These are phyloP conservation scores for Nicator chloris DNA, from an alignment of 2,113 vertebrate genomes.

Conservation along the genomic window DNA sequence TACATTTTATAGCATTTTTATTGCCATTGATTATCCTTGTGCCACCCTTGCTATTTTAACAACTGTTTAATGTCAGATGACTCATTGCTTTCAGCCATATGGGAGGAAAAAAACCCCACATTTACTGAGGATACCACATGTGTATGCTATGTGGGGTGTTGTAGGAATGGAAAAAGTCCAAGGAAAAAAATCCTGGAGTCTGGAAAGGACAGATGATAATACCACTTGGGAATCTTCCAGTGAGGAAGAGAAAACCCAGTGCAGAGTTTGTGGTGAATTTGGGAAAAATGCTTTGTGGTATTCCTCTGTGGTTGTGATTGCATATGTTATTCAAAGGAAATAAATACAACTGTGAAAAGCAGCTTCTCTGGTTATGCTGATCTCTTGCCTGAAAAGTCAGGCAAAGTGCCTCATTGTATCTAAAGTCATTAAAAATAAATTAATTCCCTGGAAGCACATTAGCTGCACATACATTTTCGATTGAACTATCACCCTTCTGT, in stretches of 20 bases:
- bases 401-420: not conserved
- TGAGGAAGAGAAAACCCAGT: not conserved
- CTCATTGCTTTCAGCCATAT: not conserved
- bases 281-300: not conserved
- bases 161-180: not conserved
- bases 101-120: not conserved
- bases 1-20: not conserved
- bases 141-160: not conserved
- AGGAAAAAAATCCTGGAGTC: not conserved
- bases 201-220: not conserved
- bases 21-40: not conserved
- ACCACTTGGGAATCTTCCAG: not conserved
- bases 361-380: not conserved
- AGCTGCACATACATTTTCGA: not conserved
- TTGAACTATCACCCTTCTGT: not conserved
- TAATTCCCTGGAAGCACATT: not conserved
- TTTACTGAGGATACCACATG: not conserved
- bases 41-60: not conserved
- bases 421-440: not conserved
- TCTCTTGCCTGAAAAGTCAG: not conserved
- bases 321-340: not conserved
- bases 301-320: not conserved
- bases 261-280: not conserved
- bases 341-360: not conserved
- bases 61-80: constrained; percentile 6